phyloP scores from a whole-genome alignment of 2,797 vertebrate genomes.

The Epinephelus awoara region DNA sequence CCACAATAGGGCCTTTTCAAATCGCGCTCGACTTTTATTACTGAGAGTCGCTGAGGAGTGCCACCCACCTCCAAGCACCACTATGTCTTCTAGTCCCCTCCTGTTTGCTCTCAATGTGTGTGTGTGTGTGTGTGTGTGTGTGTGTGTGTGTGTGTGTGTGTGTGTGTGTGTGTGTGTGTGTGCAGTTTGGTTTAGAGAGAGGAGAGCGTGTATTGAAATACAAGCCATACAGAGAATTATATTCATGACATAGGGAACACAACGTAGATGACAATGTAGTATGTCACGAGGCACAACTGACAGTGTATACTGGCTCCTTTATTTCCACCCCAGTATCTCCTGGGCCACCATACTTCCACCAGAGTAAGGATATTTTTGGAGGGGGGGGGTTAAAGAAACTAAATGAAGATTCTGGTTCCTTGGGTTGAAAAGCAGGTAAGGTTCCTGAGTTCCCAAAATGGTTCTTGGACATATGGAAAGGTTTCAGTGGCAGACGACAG shows the following conservation, averaged over 20 bases:
- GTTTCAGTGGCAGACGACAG: background rate
- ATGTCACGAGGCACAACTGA: background rate
- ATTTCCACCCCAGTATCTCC: background rate
- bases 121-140: conserved; percentile 23
- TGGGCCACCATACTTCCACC: background rate
- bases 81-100: conserved; percentile 54
- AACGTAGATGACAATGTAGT: background rate
- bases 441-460: background rate
- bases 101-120: conserved; percentile 38
- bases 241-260: background rate
- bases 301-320: background rate
- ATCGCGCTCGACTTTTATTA: conserved; percentile 83
- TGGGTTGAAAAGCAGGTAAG: background rate
- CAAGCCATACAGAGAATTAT: conserved; percentile 6
- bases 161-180: conserved; percentile 20
- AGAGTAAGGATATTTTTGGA: background rate
- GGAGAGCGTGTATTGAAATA: background rate
- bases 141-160: conserved; percentile 30
- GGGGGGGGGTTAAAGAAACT: background rate
- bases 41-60: conserved; percentile 77
- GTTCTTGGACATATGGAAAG: background rate
- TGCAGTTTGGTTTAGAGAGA: background rate
- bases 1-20: conserved; percentile 85
- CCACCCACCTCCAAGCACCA: conserved; percentile 76
- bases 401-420: background rate